A percentile compares a stretch with the other conserved stretches of the same genome.
Conservation (phyloP, 2,113 vertebrate species). For the Burhinus bistriatus region DNA sequence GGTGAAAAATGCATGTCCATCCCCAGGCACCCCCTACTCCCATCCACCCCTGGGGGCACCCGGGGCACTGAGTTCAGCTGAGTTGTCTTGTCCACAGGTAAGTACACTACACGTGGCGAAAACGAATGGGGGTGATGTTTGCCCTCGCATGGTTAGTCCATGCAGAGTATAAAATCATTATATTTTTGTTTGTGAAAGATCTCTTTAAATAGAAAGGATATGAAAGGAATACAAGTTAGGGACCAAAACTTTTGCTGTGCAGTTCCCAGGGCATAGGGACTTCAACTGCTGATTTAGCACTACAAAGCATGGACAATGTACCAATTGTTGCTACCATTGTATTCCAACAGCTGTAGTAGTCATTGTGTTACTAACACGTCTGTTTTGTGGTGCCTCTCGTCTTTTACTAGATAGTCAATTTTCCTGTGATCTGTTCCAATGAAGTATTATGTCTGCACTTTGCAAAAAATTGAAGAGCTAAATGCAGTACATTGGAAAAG, state of each 20-base stretch:
- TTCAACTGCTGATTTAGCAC: background rate
- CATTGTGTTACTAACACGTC: background rate
- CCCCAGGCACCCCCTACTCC: accelerated
- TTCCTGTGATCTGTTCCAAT: background rate
- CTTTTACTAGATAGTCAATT: background rate
- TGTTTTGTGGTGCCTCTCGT: background rate
- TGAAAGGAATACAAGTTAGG: background rate
- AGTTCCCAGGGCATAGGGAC: background rate
- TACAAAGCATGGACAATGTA: background rate
- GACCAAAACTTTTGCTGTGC: background rate
- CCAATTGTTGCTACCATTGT: background rate
- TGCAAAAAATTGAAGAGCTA: background rate
- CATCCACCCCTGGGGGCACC: background rate
- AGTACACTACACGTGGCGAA: accelerated
- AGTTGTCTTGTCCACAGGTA: background rate
- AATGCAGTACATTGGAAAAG: background rate
- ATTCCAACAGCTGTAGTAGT: background rate
- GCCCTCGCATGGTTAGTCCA: background rate
- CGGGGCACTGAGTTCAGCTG: accelerated
- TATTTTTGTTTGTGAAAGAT: background rate
- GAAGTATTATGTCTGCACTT: background rate
- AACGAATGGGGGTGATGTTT: accelerated
- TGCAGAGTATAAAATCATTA: background rate
- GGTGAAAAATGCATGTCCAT: accelerated
- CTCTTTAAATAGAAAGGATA: background rate